Conservation (phyloP, 2,797 vertebrate genomes). For the Sebastes steindachneri region DNA sequence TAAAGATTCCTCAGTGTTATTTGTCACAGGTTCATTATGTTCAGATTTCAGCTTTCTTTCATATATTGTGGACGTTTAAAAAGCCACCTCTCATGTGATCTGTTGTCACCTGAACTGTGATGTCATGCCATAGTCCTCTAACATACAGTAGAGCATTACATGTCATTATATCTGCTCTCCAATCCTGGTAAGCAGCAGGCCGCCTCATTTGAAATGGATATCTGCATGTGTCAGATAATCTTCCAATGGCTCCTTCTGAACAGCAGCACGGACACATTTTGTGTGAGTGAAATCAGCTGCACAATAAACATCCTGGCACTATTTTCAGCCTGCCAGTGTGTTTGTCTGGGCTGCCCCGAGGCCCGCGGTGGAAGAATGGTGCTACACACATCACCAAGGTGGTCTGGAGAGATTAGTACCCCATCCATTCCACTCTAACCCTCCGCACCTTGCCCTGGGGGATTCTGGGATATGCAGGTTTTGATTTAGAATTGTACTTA, state of each 20-base stretch:
- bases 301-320: slow-evolving; percentile 64
- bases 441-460: slow-evolving; percentile 42
- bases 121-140: not conserved
- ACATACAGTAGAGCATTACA: not conserved
- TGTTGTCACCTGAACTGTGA: not conserved
- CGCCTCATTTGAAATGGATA: slow-evolving; percentile 57
- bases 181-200: slow-evolving; percentile 18
- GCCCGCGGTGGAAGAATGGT: slow-evolving; percentile 53
- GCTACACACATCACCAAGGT: slow-evolving; percentile 74
- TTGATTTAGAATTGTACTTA: slow-evolving; percentile 10
- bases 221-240: slow-evolving; percentile 66
- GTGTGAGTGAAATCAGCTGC: slow-evolving; percentile 40
- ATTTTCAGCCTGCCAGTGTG: slow-evolving; percentile 66
- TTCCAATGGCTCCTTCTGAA: slow-evolving; percentile 45
- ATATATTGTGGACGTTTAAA: not conserved
- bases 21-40: not conserved
- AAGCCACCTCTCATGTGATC: not conserved
- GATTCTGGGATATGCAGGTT: slow-evolving; percentile 47
- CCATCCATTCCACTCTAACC: slow-evolving; percentile 37
- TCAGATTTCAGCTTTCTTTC: not conserved
- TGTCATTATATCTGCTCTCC: not conserved
- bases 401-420: slow-evolving; percentile 76
- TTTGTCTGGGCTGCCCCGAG: slow-evolving; percentile 53
- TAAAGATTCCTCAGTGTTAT: not conserved
- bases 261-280: slow-evolving; percentile 29